Conservation (phyloP, 2,888 invertebrate species). For the Clanis bilineata region DNA sequence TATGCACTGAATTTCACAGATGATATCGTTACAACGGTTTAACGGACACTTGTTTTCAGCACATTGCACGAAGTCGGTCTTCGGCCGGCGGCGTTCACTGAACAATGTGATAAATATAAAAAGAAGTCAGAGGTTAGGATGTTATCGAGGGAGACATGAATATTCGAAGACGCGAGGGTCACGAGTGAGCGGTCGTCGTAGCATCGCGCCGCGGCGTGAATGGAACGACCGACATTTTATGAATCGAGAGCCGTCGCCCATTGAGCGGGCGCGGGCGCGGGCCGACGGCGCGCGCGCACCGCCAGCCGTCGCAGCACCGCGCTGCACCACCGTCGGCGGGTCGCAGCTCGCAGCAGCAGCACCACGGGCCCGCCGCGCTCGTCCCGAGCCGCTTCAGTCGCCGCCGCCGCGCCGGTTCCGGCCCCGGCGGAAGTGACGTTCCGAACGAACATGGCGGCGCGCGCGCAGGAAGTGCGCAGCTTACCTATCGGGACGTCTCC, state of each 20-base stretch:
- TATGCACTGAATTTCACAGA: constrained; percentile 73
- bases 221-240: constrained; percentile 81
- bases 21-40: constrained; percentile 51
- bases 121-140: constrained; percentile 80
- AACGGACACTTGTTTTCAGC: constrained; percentile 72
- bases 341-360: too few relatives aligned
- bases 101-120: constrained; percentile 78
- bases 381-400: constrained; percentile 23
- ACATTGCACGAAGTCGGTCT: constrained; percentile 71
- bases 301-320: constrained; percentile 40
- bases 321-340: constrained; percentile 49
- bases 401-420: constrained; percentile 56
- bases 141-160: constrained; percentile 81
- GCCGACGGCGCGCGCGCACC: constrained; percentile 44
- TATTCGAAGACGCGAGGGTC: constrained; percentile 81
- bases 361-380: constrained; percentile 40
- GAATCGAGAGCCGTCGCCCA: constrained; percentile 78
- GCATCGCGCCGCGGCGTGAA: constrained; percentile 77
- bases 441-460: constrained; percentile 79
- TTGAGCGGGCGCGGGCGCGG: constrained; percentile 57
- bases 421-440: constrained; percentile 77
- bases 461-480: constrained; percentile 82
- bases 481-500: constrained; percentile 79
- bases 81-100: constrained; percentile 66
- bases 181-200: constrained; percentile 77